Evolutionary conservation across 2,113 vertebrate species (phyloP), one percentile per base, ranked within the genome.

Genomic region (Mastomys coucha): DNA sequence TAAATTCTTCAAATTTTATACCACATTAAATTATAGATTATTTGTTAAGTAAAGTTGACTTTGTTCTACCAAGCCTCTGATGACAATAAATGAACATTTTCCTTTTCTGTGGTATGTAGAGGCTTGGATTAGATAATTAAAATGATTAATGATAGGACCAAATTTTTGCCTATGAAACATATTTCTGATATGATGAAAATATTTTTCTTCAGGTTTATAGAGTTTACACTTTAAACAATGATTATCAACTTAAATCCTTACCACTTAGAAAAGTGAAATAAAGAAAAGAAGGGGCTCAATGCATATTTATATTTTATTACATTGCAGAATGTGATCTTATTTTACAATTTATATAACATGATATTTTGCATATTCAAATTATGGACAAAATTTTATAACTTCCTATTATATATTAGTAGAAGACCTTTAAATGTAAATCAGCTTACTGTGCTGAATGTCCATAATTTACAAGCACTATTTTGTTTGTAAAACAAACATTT

Each of bases 41-140:
- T 12, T 13, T 42, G 33, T 80, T 20, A 91, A 49, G 13, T 10
- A 51, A 14, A 67, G 31, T 10, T 84, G 22, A 42, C 3, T 65
- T 20, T 17, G 1, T 28, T 17, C 9, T 19, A 56, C 5, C 17
- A 56, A 33, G 4, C 0, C 0, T 69, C 3, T 10, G 26, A 8
- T 76, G 69, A 88, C 7, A 2, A 22, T 22, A 4, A 3, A 1
- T 1, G 10, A 13, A 65, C 36, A 77, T 5, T 76, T 53, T 76
- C 2, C 2, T 72, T 0, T 51, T 49, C 14, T 45, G 5, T 6
- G 28, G 6, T 2, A 1, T 31, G 1, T 5, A 88, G 9, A 89
- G 3, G 2, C 36, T 70, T 80, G 39, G 42, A 4, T 13, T 63
- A 7, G 28, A 67, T 16, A 4, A 42, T 45, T 85, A 65, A 13